Evolutionary conservation across 2,113 vertebrate species (phyloP), one percentile per base, ranked within the genome.

Genomic region (Sander lucioperca): DNA sequence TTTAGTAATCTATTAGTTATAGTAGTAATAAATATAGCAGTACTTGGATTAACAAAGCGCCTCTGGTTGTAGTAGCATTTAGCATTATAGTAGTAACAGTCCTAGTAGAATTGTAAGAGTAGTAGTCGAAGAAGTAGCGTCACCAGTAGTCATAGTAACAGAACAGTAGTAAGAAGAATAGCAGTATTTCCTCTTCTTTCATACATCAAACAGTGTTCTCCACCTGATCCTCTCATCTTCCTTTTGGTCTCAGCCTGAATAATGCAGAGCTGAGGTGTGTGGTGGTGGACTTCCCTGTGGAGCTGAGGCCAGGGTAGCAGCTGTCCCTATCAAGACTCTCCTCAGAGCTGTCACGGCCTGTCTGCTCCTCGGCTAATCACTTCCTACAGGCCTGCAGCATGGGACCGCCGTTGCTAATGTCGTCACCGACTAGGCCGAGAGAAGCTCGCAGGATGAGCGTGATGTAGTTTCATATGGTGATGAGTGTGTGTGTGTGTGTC

Each of bases 321-420:
- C 91, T 94, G 93, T 91, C 84, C 88, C 85, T 57, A 91, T 92
- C 91, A 90, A 89, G 88, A 59, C 85, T 91, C 88, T 92, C 83
- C 82, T 92, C 85, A 54, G 86, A 82, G 89, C 94, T 90, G 93
- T 91, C 92, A 89, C 27, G 70, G 85, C 92, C 86, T 92, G 89
- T 89, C 91, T 91, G 89, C 87, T 92, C 84, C 73, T 61, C 59
- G 2, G 86, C 93, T 93, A 94, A 94, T 93, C 90, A 88, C 88
- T 91, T 91, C 72, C 84, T 87, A 88, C 91, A 89, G 84, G 80
- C 82, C 87, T 73, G 80, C 70, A 83, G 93, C 82, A 69, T 62
- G 61, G 88, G 80, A 84, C 76, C 73, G 21, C 80, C 56, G 53
- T 79, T 39, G 79, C 84, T 90, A 89, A 92, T 90, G 90, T 86